Evolutionary conservation across 2,797 vertebrate genomes (phyloP).

Genomic region (Lindbergichthys nudifrons): DNA sequence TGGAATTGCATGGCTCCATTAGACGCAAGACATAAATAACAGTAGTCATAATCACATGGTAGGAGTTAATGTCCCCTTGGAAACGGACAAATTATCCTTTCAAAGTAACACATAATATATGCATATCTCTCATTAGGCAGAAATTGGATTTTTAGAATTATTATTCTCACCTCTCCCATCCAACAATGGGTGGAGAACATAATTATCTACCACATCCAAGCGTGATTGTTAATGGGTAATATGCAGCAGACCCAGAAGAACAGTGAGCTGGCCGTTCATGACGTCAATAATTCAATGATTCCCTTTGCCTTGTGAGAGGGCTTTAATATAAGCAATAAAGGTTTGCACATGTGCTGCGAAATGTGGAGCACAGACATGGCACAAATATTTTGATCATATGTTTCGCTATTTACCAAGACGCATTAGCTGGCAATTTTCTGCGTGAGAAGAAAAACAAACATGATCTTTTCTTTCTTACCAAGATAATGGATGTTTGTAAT

Average conservation of each 20-base stretch:
- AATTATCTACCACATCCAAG: slow-evolving; percentile 29
- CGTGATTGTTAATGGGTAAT: slow-evolving; percentile 27
- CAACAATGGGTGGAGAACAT: slow-evolving; percentile 4
- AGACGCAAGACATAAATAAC: no score
- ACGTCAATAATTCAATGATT: slow-evolving; percentile 42
- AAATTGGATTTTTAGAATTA: background rate
- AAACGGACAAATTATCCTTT: no score
- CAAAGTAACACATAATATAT: background rate
- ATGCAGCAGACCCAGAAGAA: slow-evolving; percentile 21
- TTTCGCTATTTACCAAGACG: background rate
- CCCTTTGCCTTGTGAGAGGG: slow-evolving; percentile 15
- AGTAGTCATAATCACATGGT: no score
- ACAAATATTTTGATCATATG: slow-evolving; percentile 7
- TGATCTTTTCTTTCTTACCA: slow-evolving; percentile 17
- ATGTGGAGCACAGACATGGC: background rate
- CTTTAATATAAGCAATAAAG: slow-evolving; percentile 26
- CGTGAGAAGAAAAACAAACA: background rate
- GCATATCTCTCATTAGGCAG: background rate
- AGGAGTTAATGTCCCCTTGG: no score
- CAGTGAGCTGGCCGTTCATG: slow-evolving; percentile 18
- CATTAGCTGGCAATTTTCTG: slow-evolving; percentile 12
- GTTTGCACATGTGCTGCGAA: slow-evolving; percentile 3
- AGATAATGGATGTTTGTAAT: slow-evolving; percentile 38
- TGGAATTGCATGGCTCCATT: no score
- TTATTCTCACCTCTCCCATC: background rate